These are phyloP conservation scores for Eupithecia tripunctaria DNA, from an alignment of 2,888 invertebrate genomes.

Conservation along the genomic window DNA sequence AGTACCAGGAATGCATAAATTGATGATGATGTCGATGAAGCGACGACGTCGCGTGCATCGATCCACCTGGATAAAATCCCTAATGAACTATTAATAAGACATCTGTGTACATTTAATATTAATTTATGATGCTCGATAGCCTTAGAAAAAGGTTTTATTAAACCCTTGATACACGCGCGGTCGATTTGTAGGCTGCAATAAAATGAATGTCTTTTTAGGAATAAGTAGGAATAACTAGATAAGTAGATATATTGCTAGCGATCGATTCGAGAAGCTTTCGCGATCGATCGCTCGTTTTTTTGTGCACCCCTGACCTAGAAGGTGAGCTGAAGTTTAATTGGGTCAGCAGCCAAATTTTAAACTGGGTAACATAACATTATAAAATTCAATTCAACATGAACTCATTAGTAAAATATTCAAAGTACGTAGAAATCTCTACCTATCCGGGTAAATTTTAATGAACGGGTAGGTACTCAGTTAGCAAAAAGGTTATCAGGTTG, in stretches of 20 bases:
- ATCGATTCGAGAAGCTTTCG: too few species aligned
- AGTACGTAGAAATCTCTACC: not conserved
- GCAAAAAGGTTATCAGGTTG: constrained; percentile 11
- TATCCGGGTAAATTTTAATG: not conserved
- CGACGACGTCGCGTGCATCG: constrained; percentile 24
- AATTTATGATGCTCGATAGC: constrained; percentile 24
- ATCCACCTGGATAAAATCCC: constrained; percentile 27
- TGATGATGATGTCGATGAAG: not conserved
- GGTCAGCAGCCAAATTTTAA: not conserved
- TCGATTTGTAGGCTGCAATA: not conserved
- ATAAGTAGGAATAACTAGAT: too few species aligned
- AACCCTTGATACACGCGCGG: not conserved
- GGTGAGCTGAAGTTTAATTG: not conserved
- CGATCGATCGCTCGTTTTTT: too few species aligned
- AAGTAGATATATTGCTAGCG: too few species aligned
- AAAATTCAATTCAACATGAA: not conserved
- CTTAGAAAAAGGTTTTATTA: constrained; percentile 16
- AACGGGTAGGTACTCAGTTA: not conserved
- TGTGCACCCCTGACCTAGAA: too few species aligned
- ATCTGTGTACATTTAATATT: constrained; percentile 20
- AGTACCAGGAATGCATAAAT: constrained; percentile 5
- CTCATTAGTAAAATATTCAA: constrained; percentile 10
- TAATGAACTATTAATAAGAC: constrained; percentile 26
- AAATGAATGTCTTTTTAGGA: not conserved
- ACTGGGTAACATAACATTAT: not conserved